phyloP scores from a whole-genome alignment of 2,888 invertebrate species.

The Molorchus minor region DNA sequence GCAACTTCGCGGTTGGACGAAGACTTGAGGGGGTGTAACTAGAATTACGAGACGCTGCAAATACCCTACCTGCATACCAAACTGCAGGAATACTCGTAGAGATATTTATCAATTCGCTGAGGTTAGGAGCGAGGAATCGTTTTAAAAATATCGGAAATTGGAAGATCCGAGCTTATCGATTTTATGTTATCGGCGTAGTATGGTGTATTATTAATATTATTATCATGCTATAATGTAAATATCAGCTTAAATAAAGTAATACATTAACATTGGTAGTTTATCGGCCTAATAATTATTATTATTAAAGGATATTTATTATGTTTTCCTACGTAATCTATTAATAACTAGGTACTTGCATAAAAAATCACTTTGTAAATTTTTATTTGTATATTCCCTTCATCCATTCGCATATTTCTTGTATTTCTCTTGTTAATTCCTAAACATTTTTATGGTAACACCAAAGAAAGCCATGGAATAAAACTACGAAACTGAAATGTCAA shows the following conservation, averaged over 20 bases:
- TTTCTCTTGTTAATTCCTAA: too few species aligned
- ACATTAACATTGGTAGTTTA: background rate
- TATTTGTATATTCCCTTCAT: too few species aligned
- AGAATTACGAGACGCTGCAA: slow-evolving; percentile 19
- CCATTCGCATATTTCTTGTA: too few species aligned
- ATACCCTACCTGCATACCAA: slow-evolving; percentile 20
- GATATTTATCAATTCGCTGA: background rate
- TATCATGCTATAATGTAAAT: too few species aligned
- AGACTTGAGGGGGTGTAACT: slow-evolving; percentile 52
- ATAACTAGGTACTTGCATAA: background rate
- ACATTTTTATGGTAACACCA: too few species aligned
- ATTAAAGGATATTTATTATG: background rate
- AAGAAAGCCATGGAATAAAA: too few species aligned
- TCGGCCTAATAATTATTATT: background rate
- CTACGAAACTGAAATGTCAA: too few species aligned
- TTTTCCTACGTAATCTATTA: background rate
- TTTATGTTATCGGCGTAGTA: background rate
- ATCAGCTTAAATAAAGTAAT: too few species aligned
- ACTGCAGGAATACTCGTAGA: background rate
- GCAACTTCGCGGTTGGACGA: slow-evolving; percentile 53
- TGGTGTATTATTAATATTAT: too few species aligned
- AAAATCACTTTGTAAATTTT: background rate
- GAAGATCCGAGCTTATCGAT: background rate
- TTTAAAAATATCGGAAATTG: background rate
- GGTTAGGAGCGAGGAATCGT: background rate